phyloP scores from a whole-genome alignment of 2,797 vertebrate genomes.

The Chaunax sp. region DNA sequence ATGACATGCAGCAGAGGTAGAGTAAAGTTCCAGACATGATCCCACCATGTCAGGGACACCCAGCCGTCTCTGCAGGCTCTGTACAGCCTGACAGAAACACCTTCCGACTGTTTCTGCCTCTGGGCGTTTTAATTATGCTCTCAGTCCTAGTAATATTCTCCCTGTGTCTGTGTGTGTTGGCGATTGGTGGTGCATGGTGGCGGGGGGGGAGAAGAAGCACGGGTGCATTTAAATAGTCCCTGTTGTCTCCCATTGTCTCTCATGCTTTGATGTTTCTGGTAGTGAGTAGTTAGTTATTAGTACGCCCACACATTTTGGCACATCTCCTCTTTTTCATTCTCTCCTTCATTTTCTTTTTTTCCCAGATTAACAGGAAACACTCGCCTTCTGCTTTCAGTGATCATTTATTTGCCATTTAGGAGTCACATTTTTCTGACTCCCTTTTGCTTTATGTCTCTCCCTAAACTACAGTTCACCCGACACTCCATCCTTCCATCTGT shows the following conservation, averaged over 20 bases:
- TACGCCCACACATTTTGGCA: conserved; percentile 51
- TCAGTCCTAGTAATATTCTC: conserved; percentile 28
- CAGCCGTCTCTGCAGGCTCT: not conserved
- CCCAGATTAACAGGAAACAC: conserved; percentile 26
- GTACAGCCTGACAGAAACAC: conserved; percentile 13
- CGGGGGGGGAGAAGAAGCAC: conserved; percentile 35
- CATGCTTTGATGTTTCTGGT: conserved; percentile 57
- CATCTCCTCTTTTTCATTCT: conserved; percentile 32
- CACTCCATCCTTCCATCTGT: not conserved
- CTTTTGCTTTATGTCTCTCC: not conserved
- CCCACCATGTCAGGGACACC: not conserved
- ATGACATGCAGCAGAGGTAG: conserved; percentile 14
- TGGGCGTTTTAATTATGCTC: conserved; percentile 63
- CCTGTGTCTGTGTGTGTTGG: conserved; percentile 3
- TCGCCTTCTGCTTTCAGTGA: not conserved
- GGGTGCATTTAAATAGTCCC: conserved; percentile 64
- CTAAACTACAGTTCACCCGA: not conserved
- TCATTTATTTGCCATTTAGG: conserved; percentile 4
- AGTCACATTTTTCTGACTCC: conserved; percentile 13
- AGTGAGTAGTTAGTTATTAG: conserved; percentile 70
- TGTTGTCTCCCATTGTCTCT: conserved; percentile 70
- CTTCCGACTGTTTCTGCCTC: conserved; percentile 43
- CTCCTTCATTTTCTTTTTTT: conserved; percentile 26
- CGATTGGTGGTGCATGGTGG: conserved; percentile 24
- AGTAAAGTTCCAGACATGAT: conserved; percentile 40